Evolutionary conservation across 2,113 vertebrate species (phyloP).

Genomic region (Aegithalos caudatus): DNA sequence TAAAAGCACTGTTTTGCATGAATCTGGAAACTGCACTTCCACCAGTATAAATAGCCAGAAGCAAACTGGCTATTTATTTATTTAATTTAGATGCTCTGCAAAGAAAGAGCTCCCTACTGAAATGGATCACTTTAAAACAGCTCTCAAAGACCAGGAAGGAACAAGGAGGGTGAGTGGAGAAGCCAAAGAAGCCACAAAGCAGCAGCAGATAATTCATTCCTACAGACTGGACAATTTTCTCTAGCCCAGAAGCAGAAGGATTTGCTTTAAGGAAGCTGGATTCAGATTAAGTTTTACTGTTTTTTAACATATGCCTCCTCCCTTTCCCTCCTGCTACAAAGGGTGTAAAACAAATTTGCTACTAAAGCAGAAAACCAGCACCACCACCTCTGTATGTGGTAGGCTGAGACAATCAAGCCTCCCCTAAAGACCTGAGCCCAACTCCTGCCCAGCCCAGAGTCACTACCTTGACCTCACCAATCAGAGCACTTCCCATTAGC

Average conservation of each 20-base stretch:
- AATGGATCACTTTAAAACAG: neutral
- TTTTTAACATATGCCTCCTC: neutral
- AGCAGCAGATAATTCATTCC: neutral
- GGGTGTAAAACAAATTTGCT: neutral
- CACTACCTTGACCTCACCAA: neutral
- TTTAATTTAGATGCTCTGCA: neutral
- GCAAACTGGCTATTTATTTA: no score
- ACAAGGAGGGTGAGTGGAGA: neutral
- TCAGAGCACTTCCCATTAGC: neutral
- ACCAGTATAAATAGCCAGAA: neutral
- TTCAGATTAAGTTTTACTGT: neutral
- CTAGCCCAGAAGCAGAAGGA: neutral
- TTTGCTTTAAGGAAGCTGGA: neutral
- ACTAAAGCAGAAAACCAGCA: neutral
- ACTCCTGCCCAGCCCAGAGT: neutral
- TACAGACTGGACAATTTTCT: neutral
- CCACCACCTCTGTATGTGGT: neutral
- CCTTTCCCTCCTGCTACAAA: neutral
- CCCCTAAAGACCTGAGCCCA: neutral
- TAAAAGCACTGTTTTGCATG: neutral
- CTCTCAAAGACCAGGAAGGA: neutral
- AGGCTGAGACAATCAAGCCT: neutral
- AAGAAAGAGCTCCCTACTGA: neutral
- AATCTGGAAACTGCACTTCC: neutral
- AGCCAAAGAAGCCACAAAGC: neutral